Evolutionary conservation across 92 coral and sea anemone genomes (phyloP).

Genomic region (Actinostola sp.): DNA sequence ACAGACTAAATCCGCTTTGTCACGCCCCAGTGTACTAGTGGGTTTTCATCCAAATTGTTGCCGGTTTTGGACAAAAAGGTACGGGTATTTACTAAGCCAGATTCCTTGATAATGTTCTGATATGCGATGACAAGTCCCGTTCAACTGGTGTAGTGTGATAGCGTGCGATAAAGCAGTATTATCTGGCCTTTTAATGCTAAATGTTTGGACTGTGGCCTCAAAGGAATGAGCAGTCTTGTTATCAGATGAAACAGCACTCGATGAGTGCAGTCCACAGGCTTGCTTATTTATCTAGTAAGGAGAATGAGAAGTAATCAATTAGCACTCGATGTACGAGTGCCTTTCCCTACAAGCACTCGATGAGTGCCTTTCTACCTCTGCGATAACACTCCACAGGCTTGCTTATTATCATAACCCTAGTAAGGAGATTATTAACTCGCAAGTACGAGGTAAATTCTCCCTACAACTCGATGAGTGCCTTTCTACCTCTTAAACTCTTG

Average conservation of each 20-base stretch:
- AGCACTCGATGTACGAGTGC: not conserved
- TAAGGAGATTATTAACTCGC: conserved; percentile 5
- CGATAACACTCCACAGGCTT: conserved; percentile 8
- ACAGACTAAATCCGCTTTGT: no score
- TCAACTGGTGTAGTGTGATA: no score
- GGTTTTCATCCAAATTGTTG: no score
- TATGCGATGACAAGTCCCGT: not conserved
- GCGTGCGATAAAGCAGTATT: no score
- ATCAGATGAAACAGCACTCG: conserved; percentile 1
- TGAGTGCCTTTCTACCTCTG: not conserved
- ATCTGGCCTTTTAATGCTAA: no score
- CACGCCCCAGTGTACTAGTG: no score
- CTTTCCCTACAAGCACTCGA: not conserved
- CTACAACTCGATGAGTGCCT: not conserved
- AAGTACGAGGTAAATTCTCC: conserved; percentile 11
- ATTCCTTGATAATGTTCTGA: not conserved
- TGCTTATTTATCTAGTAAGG: no score
- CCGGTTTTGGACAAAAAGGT: no score
- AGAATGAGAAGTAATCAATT: not conserved
- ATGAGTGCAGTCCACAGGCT: no score
- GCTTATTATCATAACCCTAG: not conserved
- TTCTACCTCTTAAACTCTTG: not conserved
- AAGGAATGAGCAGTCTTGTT: not conserved
- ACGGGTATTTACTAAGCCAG: no score
- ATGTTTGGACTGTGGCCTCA: not conserved